Percentiles rank a stretch among this genome's conserved stretches.
Evolutionary conservation across 37 sponge, comb jelly and placozoan species (phyloP).

Genomic region (Amphimedon queenslandica): DNA sequence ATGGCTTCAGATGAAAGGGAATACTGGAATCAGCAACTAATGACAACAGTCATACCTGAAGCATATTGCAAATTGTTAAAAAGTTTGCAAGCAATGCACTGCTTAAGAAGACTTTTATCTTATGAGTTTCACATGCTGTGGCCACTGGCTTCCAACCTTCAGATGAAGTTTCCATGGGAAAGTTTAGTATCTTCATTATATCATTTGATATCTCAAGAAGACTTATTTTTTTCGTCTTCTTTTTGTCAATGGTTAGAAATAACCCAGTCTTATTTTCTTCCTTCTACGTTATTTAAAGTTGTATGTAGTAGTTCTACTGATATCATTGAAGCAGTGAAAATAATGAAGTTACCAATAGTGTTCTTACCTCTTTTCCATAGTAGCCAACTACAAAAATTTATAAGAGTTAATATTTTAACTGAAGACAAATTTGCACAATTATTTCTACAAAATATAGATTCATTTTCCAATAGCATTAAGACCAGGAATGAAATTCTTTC

Average conservation of each 20-base stretch:
- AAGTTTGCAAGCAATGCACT: neutral
- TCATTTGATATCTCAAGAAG: neutral
- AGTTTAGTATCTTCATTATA: neutral
- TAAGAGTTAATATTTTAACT: no score
- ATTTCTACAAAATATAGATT: no score
- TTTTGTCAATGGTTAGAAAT: conserved; percentile 5
- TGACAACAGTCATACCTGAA: neutral
- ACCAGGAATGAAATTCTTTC: no score
- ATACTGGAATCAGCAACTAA: conserved; percentile 3
- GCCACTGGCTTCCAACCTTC: neutral
- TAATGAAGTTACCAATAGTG: no score
- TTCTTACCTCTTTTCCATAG: no score
- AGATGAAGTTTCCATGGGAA: neutral
- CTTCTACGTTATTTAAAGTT: neutral
- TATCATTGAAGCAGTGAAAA: no score
- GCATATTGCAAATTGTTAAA: neutral
- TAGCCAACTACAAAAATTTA: no score
- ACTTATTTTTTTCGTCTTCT: conserved; percentile 8
- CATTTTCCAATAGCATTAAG: no score
- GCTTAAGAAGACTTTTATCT: neutral
- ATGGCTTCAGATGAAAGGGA: neutral
- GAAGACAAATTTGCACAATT: no score
- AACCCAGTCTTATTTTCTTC: no score
- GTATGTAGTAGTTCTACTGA: no score
- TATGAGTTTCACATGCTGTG: neutral